Base-by-base conservation (phyloP, 2,888 invertebrate genomes). In the Eilema depressum region DNA sequence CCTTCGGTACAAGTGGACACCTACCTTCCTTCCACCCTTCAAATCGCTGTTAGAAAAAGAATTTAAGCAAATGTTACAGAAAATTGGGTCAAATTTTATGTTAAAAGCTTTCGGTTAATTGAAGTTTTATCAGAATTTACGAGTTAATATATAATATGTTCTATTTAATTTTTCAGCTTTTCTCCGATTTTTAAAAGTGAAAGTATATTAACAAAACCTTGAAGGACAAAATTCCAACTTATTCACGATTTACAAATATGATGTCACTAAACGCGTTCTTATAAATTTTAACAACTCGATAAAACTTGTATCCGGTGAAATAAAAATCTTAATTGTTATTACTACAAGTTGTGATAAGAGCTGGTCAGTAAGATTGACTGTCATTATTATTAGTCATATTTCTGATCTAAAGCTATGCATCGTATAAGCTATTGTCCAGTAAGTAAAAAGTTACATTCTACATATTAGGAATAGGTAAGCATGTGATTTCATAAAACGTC, bases 401-500 rank as follows among this genome's bases (percentile, higher is more conserved):
- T 12, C n/a, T 23, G 37, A 63, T 25, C 63, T 14, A 20, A 63
- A 26, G 26, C 26, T 75, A 75, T 62, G 57, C 70, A 64, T 68
- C 69, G 74, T 66, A 70, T 70, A 81, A 73, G 71, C 11, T 5
- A 3, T 28, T 20, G 26, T 82, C 76, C 76, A 80, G 79, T 85
- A 80, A 82, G 82, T 78, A 84, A 84, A 82, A 83, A 85, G 84
- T 85, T 85, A 86, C 83, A 84, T 85, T 85, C 84, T 88, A 89
- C 86, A 17, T 41, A 41, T 88, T 17, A 88, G 86, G 79, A 83
- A 84, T 80, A 86, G n/a, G n/a, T n/a, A n/a, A n/a, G 86, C 85
- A 88, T 90, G 87, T 89, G 89, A 90, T 92, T 91, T 89, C 88
- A 90, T 89, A 92, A 90, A 91, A 89, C 88, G 86, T 85, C 83